phyloP scores from a whole-genome alignment of 2,797 vertebrate genomes.

The Acrossocheilus wenchowensis region DNA sequence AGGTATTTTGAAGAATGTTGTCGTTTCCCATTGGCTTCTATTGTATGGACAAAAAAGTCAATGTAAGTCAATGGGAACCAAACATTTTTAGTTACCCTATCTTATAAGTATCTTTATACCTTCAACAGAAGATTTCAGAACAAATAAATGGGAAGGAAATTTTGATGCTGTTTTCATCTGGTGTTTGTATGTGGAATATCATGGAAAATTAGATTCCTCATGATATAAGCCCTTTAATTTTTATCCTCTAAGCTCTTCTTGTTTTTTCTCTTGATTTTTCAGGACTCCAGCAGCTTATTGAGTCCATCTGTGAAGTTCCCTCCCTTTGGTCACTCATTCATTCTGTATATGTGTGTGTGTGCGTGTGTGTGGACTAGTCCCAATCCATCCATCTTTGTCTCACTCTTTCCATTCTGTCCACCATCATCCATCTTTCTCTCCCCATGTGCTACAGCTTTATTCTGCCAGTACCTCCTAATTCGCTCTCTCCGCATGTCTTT shows the following conservation, averaged over 20 bases:
- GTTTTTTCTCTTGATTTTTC: slow-evolving; percentile 47
- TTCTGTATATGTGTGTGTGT: slow-evolving; percentile 41
- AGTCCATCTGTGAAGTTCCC: slow-evolving; percentile 67
- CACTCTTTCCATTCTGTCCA: slow-evolving; percentile 61
- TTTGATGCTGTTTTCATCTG: background rate
- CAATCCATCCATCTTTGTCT: slow-evolving; percentile 80
- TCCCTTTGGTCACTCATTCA: slow-evolving; percentile 17
- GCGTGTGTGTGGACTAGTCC: slow-evolving; percentile 57
- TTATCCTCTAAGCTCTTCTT: background rate
- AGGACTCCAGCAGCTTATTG: slow-evolving; percentile 66
- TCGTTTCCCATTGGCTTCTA: background rate
- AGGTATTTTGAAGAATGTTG: background rate
- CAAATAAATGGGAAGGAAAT: background rate
- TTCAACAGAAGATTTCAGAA: background rate
- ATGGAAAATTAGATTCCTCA: background rate
- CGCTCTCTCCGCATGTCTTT: slow-evolving; percentile 68
- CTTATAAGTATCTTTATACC: background rate
- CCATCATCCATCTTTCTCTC: slow-evolving; percentile 76
- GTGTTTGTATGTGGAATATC: background rate
- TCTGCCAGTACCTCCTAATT: slow-evolving; percentile 34
- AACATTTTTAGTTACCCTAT: background rate
- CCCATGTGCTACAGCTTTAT: slow-evolving; percentile 65
- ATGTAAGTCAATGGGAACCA: background rate
- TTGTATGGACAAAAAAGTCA: background rate
- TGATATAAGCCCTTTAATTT: background rate